phyloP scores from a whole-genome alignment of 2,113 vertebrate genomes.

The Todiramphus saurophagus region DNA sequence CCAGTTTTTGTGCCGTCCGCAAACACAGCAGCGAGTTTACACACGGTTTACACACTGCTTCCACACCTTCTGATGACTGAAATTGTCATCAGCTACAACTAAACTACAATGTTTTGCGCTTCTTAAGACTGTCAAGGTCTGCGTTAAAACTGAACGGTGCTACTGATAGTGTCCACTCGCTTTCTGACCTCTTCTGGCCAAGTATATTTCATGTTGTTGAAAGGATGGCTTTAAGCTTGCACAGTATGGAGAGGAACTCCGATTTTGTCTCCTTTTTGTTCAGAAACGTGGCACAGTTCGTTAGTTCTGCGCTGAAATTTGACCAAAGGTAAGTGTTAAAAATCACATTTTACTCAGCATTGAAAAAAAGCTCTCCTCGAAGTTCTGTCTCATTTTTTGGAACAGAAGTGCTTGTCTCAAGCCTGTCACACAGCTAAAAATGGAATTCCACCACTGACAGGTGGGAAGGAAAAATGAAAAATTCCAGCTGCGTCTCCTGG shows the following conservation, averaged over 20 bases:
- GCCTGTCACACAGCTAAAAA: background rate
- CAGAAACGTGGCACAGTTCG: background rate
- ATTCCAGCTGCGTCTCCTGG: background rate
- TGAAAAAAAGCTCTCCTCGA: background rate
- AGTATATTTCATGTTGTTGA: background rate
- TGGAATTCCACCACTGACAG: background rate
- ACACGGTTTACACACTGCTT: background rate
- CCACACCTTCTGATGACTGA: background rate
- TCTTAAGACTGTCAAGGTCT: background rate
- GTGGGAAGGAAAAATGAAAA: background rate
- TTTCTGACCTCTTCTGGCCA: background rate
- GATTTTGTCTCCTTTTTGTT: background rate
- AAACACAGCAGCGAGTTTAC: background rate
- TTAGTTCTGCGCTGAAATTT: background rate
- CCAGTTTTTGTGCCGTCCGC: background rate
- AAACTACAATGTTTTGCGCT: background rate
- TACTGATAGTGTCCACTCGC: background rate
- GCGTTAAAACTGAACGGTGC: background rate
- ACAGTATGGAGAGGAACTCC: background rate
- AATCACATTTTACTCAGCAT: background rate
- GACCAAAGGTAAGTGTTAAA: background rate
- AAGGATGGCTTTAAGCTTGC: background rate
- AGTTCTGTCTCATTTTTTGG: background rate
- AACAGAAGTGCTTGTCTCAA: background rate
- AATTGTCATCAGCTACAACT: background rate